phyloP scores from a whole-genome alignment of 2,113 vertebrate genomes.

The Motacilla tschutschensis region DNA sequence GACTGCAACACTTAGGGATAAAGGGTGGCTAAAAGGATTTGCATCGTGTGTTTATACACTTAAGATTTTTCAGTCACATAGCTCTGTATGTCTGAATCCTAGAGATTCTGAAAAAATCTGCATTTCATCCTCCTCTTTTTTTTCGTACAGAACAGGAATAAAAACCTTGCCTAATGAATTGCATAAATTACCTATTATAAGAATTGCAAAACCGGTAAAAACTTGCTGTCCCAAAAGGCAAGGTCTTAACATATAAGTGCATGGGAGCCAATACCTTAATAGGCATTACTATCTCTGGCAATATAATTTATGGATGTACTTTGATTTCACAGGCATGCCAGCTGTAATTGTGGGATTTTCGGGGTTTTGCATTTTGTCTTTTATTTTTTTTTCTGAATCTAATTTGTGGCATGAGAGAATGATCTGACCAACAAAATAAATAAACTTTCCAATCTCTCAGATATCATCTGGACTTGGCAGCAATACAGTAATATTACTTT shows the following conservation, averaged over 20 bases:
- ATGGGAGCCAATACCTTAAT: background rate
- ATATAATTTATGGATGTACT: background rate
- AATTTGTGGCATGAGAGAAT: background rate
- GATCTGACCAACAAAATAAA: background rate
- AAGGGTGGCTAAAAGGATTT: background rate
- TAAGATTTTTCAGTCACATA: background rate
- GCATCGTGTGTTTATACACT: background rate
- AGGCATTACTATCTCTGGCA: background rate
- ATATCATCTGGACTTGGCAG: background rate
- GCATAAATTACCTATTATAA: background rate
- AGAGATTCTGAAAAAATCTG: background rate
- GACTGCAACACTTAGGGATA: background rate
- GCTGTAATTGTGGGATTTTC: fast-evolving
- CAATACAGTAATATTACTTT: background rate
- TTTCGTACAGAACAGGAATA: background rate
- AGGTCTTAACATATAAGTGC: background rate
- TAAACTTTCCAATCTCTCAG: background rate
- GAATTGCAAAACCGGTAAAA: background rate
- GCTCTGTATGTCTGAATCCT: background rate
- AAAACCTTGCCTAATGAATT: background rate
- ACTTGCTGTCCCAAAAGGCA: background rate
- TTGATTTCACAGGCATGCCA: background rate
- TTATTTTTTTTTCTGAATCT: background rate
- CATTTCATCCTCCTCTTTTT: fast-evolving
- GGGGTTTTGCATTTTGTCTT: background rate